Base-by-base conservation (phyloP, 1,140 invertebrate species). In the Eriocheir sinensis region DNA sequence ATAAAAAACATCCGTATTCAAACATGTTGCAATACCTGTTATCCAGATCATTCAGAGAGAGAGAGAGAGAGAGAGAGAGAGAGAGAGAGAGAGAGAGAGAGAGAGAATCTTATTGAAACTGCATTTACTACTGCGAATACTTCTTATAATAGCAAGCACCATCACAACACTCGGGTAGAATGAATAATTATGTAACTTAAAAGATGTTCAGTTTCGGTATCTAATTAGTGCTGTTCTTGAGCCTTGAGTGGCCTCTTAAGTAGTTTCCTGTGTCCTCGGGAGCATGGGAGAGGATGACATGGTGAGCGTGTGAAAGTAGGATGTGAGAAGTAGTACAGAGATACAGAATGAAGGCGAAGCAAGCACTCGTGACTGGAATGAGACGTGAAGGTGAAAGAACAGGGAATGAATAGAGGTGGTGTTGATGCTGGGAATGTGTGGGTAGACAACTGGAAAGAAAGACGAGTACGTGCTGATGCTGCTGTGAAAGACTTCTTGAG, bases 31-130 rank as follows among this genome's bases (percentile, higher is more conserved):
- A 72, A n/a, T 72, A n/a, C 12, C 12, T 72, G 60, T 15, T 15
- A n/a, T 72, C n/a, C 12, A 72, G 60, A n/a, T 15, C 60, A 12
- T 72, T 72, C n/a, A 72, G 60, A 72, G 60, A 72, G 60, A 72
- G 60, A 72, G 60, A 72, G 60, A 72, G 60, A 72, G 60, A 72
- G 60, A 72, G 60, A 72, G 60, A 72, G 60, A 72, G 60, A 72
- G 60, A 72, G 60, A 72, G 60, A 72, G 60, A 72, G 60, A 72
- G 60, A 72, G 60, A 72, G 60, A 72, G 60, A 72, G 60, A 72
- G 60, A 72, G 60, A 72, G 60, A 72, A n/a, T 15, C 12, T 15
- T 15, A 72, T 15, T 15, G 60, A 72, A n/a, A 72, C n/a, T 15
- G n/a, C n/a, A n/a, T 72, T 15, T 72, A n/a, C n/a, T 15, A 72